These are phyloP conservation scores for Sarcoramphus papa DNA, from an alignment of 2,797 vertebrate genomes.

Conservation along the genomic window DNA sequence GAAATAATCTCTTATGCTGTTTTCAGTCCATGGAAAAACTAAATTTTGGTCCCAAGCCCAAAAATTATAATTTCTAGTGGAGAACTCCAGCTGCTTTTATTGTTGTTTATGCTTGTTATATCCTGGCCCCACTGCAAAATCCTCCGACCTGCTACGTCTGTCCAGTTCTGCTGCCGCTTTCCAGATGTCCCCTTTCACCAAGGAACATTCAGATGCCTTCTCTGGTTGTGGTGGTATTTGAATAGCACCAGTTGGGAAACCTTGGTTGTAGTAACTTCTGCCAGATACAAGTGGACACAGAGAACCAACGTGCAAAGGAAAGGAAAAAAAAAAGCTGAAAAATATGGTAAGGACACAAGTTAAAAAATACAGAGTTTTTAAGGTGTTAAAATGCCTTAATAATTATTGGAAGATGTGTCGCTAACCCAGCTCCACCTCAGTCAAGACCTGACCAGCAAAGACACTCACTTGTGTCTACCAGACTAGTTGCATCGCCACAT, in stretches of 20 bases:
- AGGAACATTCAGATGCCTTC: background rate
- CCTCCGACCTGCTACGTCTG: accelerated
- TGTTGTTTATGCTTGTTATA: background rate
- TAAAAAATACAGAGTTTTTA: background rate
- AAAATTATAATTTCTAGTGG: background rate
- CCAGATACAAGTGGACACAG: background rate
- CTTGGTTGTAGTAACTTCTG: background rate
- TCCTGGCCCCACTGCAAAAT: background rate
- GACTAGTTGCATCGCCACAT: background rate
- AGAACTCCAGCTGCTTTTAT: background rate
- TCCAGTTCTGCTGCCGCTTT: background rate
- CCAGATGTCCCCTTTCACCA: background rate
- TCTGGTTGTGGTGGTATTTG: background rate
- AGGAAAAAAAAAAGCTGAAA: background rate
- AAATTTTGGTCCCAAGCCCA: background rate
- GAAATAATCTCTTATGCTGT: background rate
- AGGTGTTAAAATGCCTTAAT: background rate
- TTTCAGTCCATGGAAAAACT: background rate
- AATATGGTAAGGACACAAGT: background rate
- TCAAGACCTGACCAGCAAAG: background rate
- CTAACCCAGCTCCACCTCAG: background rate
- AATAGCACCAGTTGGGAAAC: background rate
- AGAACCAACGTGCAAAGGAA: background rate
- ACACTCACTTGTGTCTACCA: background rate
- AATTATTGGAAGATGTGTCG: background rate